These are phyloP conservation scores for Pocillopora grandis DNA, from an alignment of 92 coral and sea anemone genomes.

Conservation along the genomic window DNA sequence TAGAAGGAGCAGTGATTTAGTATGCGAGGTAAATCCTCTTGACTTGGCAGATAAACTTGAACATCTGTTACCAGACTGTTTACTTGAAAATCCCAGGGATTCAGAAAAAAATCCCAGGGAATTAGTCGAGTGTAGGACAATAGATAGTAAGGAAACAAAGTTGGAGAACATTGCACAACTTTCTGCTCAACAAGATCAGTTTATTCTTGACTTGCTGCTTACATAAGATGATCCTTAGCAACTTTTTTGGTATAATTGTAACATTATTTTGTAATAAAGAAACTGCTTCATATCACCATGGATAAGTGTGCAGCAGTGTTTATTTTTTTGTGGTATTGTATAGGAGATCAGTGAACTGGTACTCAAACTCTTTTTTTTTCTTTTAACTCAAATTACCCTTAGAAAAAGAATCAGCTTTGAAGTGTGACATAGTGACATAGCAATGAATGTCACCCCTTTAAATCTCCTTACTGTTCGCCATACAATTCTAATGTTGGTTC, in stretches of 20 bases:
- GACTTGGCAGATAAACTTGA: slow-evolving; percentile 63
- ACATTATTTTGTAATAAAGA: neutral
- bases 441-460: too few species aligned
- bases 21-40: neutral
- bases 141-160: neutral
- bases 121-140: neutral
- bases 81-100: slow-evolving; percentile 30
- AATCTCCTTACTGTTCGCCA: too few species aligned
- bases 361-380: too few species aligned
- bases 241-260: neutral
- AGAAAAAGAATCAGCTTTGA: too few species aligned
- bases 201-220: slow-evolving; percentile 40
- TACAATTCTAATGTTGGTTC: too few species aligned
- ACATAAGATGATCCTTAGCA: slow-evolving; percentile 24
- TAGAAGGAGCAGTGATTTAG: neutral
- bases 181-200: slow-evolving; percentile 55
- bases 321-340: too few species aligned
- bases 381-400: too few species aligned
- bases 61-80: slow-evolving; percentile 66
- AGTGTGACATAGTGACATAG: too few species aligned
- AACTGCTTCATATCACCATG: neutral
- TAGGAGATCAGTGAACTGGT: too few species aligned
- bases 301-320: neutral
- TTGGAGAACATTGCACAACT: slow-evolving; percentile 14
- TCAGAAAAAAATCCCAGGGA: slow-evolving; percentile 11